Conservation (phyloP, 2,113 vertebrate species). For the Brachypodius melanocephalos region DNA sequence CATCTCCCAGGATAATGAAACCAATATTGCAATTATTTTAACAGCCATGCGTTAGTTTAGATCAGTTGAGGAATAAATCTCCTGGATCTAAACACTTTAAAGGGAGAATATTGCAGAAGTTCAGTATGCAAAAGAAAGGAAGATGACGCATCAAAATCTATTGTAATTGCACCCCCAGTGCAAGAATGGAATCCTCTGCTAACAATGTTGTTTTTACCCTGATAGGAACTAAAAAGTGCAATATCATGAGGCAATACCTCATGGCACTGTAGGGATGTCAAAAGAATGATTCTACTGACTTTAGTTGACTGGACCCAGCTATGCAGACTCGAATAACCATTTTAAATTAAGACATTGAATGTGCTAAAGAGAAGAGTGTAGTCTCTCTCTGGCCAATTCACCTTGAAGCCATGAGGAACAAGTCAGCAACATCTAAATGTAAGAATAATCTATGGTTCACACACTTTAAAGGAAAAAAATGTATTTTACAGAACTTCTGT, state of each 20-base stretch:
- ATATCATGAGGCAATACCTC: rapidly evolving
- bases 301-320: neutral
- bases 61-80: neutral
- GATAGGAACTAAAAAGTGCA: neutral
- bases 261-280: neutral
- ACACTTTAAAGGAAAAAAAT: neutral
- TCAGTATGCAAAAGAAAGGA: neutral
- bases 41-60: neutral
- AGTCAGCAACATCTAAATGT: neutral
- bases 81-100: neutral
- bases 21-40: neutral
- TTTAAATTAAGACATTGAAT: neutral
- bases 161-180: neutral
- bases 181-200: neutral
- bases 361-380: neutral
- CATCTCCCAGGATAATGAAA: neutral
- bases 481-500: neutral
- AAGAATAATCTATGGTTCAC: neutral
- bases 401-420: neutral
- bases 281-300: neutral
- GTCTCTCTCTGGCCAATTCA: neutral
- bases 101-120: neutral
- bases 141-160: neutral
- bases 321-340: neutral
- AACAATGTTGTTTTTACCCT: neutral